phyloP scores from a whole-genome alignment of 2,797 vertebrate species.

The Threskiornis aethiopicus region DNA sequence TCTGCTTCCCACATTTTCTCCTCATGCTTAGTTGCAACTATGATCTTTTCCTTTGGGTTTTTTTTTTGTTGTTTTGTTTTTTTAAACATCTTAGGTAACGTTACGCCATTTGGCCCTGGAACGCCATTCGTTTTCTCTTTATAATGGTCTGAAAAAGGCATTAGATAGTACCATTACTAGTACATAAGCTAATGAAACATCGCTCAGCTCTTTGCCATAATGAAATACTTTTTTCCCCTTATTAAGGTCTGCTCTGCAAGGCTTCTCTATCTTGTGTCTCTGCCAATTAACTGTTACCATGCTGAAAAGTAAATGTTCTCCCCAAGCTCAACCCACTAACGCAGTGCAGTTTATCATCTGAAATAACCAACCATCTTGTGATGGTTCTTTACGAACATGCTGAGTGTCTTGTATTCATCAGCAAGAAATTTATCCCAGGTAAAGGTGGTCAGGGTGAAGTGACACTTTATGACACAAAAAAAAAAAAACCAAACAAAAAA shows the following conservation, averaged over 20 bases:
- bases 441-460: background rate
- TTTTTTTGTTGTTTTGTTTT: background rate
- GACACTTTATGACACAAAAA: background rate
- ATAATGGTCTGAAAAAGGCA: slow-evolving; percentile 10
- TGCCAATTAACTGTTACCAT: background rate
- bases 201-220: background rate
- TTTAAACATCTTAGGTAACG: background rate
- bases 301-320: background rate
- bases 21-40: background rate
- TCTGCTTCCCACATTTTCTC: background rate
- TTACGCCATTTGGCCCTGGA: background rate
- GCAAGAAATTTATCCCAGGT: background rate
- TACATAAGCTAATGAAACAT: background rate
- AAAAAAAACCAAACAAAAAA: background rate
- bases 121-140: background rate
- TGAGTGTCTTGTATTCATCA: background rate
- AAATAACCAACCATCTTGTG: background rate
- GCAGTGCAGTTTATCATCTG: background rate
- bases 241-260: background rate
- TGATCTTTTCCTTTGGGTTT: background rate
- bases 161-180: background rate
- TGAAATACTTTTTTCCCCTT: background rate
- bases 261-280: background rate
- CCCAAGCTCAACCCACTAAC: background rate
- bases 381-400: background rate